These are phyloP conservation scores for Acanthurus leucopareius DNA, from an alignment of 2,797 vertebrate genomes.

Conservation along the genomic window DNA sequence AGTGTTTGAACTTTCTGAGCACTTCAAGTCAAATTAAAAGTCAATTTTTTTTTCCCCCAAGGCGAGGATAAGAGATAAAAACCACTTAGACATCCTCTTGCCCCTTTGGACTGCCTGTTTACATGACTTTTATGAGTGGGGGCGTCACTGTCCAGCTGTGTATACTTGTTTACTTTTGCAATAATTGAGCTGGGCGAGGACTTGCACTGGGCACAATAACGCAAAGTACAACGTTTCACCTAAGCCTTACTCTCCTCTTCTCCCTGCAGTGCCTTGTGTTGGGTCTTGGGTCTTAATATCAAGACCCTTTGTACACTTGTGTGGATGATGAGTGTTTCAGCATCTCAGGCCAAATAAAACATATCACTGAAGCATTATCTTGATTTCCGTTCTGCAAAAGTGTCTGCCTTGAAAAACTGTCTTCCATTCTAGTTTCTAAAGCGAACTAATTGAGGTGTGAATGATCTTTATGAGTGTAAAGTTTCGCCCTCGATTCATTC, in stretches of 20 bases:
- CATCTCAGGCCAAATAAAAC: conserved; percentile 68
- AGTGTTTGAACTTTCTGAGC: conserved; percentile 46
- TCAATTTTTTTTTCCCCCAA: conserved; percentile 34
- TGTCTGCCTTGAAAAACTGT: conserved; percentile 25
- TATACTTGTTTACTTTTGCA: conserved; percentile 71
- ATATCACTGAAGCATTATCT: conserved; percentile 48
- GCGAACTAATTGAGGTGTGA: conserved; percentile 23
- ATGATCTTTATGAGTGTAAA: neutral
- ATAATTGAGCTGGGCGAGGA: conserved; percentile 62
- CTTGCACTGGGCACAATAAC: conserved; percentile 44
- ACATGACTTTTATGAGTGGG: conserved; percentile 55
- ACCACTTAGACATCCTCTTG: conserved; percentile 1
- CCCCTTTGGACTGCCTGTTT: conserved; percentile 65
- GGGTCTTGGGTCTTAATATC: conserved; percentile 45
- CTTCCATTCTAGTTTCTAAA: neutral
- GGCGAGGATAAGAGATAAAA: conserved; percentile 44
- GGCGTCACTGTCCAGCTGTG: conserved; percentile 53
- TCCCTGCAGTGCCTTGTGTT: conserved; percentile 57
- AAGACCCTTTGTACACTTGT: conserved; percentile 25
- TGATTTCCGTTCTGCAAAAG: conserved; percentile 5
- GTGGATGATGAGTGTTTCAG: conserved; percentile 50
- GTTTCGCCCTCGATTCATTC: conserved; percentile 1
- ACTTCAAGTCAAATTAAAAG: conserved; percentile 52
- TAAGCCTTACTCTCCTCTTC: conserved; percentile 30
- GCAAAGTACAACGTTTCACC: conserved; percentile 34